phyloP scores from a whole-genome alignment of 2,113 vertebrate species.

The Neomonachus schauinslandi region DNA sequence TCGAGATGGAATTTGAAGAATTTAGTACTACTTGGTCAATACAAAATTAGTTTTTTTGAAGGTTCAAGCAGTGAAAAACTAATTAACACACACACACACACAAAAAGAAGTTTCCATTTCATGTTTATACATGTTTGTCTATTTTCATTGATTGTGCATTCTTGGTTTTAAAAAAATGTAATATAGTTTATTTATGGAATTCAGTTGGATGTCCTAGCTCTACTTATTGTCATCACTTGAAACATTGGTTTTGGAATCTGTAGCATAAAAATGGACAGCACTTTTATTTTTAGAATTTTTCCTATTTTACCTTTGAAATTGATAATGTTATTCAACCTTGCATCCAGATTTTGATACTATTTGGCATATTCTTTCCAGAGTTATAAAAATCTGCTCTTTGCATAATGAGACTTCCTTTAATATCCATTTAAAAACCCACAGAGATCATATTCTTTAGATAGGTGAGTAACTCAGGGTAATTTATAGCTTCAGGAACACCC shows the following conservation, averaged over 20 bases:
- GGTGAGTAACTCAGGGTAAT: not conserved
- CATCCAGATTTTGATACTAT: conserved; percentile 63
- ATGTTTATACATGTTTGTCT: not conserved
- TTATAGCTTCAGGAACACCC: not conserved
- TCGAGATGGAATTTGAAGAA: too few relatives aligned
- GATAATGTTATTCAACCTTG: conserved; percentile 57
- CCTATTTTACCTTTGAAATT: conserved; percentile 64
- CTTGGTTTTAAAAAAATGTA: not conserved
- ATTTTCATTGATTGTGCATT: not conserved
- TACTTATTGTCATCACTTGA: conserved; percentile 21
- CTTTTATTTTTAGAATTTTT: conserved; percentile 66
- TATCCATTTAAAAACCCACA: conserved; percentile 44
- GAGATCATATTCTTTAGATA: conserved; percentile 55
- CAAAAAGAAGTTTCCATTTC: not conserved
- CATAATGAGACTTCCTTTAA: conserved; percentile 64
- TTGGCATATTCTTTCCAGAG: conserved; percentile 54
- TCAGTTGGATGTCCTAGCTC: not conserved
- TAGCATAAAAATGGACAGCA: conserved; percentile 40
- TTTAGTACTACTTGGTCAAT: too few relatives aligned
- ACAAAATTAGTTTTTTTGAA: too few relatives aligned
- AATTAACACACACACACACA: too few relatives aligned
- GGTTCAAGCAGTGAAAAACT: too few relatives aligned
- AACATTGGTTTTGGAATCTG: conserved; percentile 10
- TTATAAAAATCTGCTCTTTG: conserved; percentile 70
- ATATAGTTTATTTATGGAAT: not conserved